phyloP scores from a whole-genome alignment of 2,113 vertebrate species.

The Sporophila hypoxantha region DNA sequence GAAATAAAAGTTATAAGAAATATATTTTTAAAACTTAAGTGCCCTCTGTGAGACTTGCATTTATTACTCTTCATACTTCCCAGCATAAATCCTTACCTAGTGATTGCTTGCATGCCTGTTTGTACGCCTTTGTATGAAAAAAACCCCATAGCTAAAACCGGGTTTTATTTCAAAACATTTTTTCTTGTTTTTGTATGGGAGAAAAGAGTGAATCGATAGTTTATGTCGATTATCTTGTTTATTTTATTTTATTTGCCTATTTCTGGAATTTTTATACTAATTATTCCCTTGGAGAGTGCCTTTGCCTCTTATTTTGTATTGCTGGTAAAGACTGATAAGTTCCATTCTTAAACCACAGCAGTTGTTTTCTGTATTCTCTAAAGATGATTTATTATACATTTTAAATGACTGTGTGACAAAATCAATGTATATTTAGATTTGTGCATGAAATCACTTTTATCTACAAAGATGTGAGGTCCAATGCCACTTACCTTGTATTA shows the following conservation, averaged over 20 bases:
- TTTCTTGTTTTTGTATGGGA: background rate
- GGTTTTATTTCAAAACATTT: background rate
- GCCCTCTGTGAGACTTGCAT: background rate
- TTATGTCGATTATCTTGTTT: background rate
- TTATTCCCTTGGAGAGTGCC: background rate
- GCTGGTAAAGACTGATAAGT: background rate
- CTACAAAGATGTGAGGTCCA: background rate
- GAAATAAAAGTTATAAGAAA: background rate
- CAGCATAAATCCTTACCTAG: background rate
- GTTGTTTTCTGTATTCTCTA: background rate
- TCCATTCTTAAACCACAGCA: background rate
- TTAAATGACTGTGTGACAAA: background rate
- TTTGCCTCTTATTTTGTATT: background rate
- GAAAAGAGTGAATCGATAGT: background rate
- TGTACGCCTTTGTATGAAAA: background rate
- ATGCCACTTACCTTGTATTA: background rate
- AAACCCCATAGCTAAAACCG: rapidly evolving
- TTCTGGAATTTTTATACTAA: background rate
- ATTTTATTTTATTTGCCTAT: background rate
- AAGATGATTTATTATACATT: background rate
- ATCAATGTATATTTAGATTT: background rate
- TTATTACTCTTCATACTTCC: background rate
- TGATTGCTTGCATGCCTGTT: background rate
- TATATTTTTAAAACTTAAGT: background rate
- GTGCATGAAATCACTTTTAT: background rate